Base-by-base conservation (phyloP, 1,140 invertebrate genomes). In the Euwallacea similis region DNA sequence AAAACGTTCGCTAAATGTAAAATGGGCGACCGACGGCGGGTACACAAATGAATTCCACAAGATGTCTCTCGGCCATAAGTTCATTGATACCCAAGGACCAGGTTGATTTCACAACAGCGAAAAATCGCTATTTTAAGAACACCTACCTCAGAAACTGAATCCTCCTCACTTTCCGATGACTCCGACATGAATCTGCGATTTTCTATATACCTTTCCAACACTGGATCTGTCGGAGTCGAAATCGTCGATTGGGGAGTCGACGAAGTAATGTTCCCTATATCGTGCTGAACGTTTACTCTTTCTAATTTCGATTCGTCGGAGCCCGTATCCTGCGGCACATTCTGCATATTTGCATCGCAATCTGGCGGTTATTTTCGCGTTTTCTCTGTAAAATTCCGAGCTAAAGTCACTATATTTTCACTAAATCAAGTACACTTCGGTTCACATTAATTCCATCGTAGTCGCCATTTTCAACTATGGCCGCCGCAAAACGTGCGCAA, bases 101-200 rank as follows among this genome's bases (percentile, higher is more conserved):
- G 69, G 74, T 75, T 73, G 71, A 68, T 63, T 42, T 21, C 42
- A 15, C 10, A 15, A 56, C 2, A 15, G 16, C 8, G 54, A 56
- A 56, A 56, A 56, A 56, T 15, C 54, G 54, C 11, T 15, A 50
- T 11, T 50, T 10, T 11, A 11, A 50, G 8, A 56, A 21, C 9
- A 56, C 83, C 81, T 90, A 95, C 93, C 91, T 94, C 93, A 78
- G 93, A 94, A 82, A 93, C 92, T 84, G 93, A 94, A 82, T 95
- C 93, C 84, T 95, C 93, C 82, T 95, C 93, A 82, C 93, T 95
- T 85, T 93, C 93, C 76, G 93, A 95, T 83, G 93, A 89, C 86
- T 94, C 93, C 83, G 91, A 91, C 87, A 92, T 90, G 88, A 90
- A 93, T 87, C 88, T 89, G 83, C 89, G 88, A 84, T 90, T 89